phyloP scores from a whole-genome alignment of 2,113 vertebrate genomes.

The Toxotes jaculatrix region DNA sequence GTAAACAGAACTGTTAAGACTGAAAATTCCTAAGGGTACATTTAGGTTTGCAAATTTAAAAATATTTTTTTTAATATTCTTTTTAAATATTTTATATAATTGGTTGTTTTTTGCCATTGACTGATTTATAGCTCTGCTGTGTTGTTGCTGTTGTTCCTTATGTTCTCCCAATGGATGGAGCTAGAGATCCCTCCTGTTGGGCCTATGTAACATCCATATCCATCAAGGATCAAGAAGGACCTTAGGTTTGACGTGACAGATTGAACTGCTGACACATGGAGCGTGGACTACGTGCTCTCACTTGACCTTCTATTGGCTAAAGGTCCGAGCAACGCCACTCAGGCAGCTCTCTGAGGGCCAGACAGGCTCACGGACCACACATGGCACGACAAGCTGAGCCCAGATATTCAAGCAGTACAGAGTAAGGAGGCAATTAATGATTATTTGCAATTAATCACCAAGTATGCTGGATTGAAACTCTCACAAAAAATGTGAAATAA shows the following conservation, averaged over 20 bases:
- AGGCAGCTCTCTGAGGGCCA: constrained; percentile 50
- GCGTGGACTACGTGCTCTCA: constrained; percentile 53
- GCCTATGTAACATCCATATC: constrained; percentile 38
- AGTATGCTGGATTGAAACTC: neutral
- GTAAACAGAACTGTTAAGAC: constrained; percentile 22
- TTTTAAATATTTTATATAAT: neutral
- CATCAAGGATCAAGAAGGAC: constrained; percentile 32
- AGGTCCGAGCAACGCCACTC: constrained; percentile 49
- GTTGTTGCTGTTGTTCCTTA: neutral
- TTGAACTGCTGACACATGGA: constrained; percentile 50
- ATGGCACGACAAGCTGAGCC: constrained; percentile 4
- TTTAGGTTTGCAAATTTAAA: neutral
- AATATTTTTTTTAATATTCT: neutral
- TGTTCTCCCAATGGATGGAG: constrained; percentile 13
- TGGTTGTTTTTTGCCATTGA: neutral
- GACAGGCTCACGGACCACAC: constrained; percentile 33
- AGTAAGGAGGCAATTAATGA: neutral
- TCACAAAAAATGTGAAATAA: neutral
- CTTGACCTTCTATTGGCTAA: constrained; percentile 70
- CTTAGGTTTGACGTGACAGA: constrained; percentile 60
- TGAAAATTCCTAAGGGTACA: no score
- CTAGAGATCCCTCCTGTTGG: neutral
- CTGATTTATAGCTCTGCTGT: neutral
- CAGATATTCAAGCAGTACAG: neutral
- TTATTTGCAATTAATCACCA: neutral